Evolutionary conservation across 2,797 vertebrate genomes (phyloP).

Genomic region (Ibycter americanus): DNA sequence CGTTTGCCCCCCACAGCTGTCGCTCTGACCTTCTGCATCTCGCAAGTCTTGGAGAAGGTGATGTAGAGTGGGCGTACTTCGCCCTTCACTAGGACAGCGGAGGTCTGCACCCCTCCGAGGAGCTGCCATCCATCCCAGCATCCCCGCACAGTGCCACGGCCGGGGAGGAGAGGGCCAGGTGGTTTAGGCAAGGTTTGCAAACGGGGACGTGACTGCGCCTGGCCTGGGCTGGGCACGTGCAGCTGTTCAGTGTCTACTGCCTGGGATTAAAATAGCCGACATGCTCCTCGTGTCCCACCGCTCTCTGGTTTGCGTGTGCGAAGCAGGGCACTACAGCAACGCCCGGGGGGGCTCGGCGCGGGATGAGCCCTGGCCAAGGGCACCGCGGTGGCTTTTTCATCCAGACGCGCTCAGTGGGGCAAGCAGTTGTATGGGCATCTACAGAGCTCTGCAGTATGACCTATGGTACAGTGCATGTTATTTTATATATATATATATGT

Average conservation of each 20-base stretch:
- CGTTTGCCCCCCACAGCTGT: not conserved
- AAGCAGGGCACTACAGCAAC: not conserved
- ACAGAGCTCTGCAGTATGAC: not conserved
- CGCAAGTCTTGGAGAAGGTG: not conserved
- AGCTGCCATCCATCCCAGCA: fast-evolving
- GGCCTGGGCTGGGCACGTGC: not conserved
- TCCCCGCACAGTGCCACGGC: fast-evolving
- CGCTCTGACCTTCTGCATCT: not conserved
- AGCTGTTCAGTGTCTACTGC: not conserved
- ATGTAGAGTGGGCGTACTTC: not conserved
- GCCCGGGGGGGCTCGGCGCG: not conserved
- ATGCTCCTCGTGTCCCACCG: not conserved
- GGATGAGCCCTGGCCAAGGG: not conserved
- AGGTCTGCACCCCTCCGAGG: not conserved
- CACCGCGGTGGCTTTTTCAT: fast-evolving
- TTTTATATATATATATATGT: not conserved
- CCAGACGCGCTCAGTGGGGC: no score
- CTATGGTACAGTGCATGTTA: fast-evolving
- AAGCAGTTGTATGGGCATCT: not conserved
- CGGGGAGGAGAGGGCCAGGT: not conserved
- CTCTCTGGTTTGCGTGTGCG: fast-evolving
- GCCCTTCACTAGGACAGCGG: fast-evolving
- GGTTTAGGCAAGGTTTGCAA: not conserved
- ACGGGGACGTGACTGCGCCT: not conserved
- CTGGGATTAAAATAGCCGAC: slow-evolving; percentile 11